These are phyloP conservation scores for Martes martes DNA, from an alignment of 2,113 vertebrate species.

Conservation along the genomic window DNA sequence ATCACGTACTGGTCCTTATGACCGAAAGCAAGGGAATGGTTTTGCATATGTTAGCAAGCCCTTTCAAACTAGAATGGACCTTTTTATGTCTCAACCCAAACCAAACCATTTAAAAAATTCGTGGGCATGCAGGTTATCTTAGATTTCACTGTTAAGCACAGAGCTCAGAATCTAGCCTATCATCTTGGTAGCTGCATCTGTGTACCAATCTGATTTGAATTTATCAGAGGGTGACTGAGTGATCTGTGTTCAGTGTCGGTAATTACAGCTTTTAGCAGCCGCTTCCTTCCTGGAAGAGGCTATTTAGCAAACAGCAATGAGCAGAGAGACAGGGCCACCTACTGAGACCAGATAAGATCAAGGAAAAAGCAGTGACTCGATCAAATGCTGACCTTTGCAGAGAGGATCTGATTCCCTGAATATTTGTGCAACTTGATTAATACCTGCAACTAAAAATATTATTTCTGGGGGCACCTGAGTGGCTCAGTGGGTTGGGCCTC, in stretches of 20 bases:
- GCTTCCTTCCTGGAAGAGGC: not conserved
- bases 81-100: not conserved
- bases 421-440: not conserved
- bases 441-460: not conserved
- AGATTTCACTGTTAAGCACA: not conserved
- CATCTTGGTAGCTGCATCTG: not conserved
- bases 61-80: not conserved
- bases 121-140: not conserved
- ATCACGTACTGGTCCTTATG: not conserved
- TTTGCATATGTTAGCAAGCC: not conserved
- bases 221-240: not conserved
- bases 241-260: not conserved
- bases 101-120: not conserved
- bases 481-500: no score
- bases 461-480: no score
- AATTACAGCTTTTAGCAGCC: conserved; percentile 25
- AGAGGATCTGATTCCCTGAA: not conserved
- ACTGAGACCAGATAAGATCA: not conserved
- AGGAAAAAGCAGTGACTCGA: not conserved
- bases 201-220: not conserved
- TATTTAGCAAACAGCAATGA: not conserved
- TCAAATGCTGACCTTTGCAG: not conserved
- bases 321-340: not conserved
- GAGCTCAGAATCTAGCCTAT: not conserved
- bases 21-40: not conserved